Evolutionary conservation across 2,113 vertebrate genomes (phyloP), one percentile per base, ranked within the genome.

Genomic region (Micromys minutus): DNA sequence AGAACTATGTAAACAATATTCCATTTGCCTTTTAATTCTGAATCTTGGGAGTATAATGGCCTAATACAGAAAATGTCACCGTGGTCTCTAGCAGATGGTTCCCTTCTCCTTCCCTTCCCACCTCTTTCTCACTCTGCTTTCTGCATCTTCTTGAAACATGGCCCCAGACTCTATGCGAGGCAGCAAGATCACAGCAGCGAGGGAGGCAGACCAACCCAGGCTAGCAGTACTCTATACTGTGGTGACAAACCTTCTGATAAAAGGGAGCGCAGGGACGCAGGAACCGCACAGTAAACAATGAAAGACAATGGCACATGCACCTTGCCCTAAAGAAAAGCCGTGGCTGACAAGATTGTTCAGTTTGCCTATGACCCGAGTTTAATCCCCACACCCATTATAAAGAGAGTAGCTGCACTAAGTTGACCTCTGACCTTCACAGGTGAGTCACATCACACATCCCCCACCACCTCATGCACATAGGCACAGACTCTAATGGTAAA

Each of bases 71-170:
- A 50, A 65, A 87, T 55, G 55, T 39, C 50, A 34, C 80, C 5
- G 34, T 9, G 1, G 31, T 81, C 63, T 94, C 31, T 72, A 21
- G 80, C 45, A 55, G 52, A 26, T 5, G 45, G 21, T 45, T 75
- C 45, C 59, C 88, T 59, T 67, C 39, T 87, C 26, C 22, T 17
- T 47, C 55, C 57, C 17, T 5, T 39, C 5, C 69, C 75, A 59
- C 36, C 81, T 72, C 34, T 67, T 72, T 72, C 11, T 59, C 12
- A 83, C 24, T 93, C 67, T 76, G 19, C 57, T 94, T 69, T 52
- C 74, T 95, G 79, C 34, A 36, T 63, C 85, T 95, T 76, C 55
- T 52, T 92, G 50, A 75, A 95, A 76, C 57, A 57, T 8, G 57
- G 67, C 89, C 39, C 31, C 57, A 75, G 13, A 89, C 9, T 11